A percentile compares a stretch with the other conserved stretches of the same genome.
These are phyloP conservation scores for Spheniscus mendiculus DNA, from an alignment of 2,113 vertebrate genomes.

Conservation along the genomic window DNA sequence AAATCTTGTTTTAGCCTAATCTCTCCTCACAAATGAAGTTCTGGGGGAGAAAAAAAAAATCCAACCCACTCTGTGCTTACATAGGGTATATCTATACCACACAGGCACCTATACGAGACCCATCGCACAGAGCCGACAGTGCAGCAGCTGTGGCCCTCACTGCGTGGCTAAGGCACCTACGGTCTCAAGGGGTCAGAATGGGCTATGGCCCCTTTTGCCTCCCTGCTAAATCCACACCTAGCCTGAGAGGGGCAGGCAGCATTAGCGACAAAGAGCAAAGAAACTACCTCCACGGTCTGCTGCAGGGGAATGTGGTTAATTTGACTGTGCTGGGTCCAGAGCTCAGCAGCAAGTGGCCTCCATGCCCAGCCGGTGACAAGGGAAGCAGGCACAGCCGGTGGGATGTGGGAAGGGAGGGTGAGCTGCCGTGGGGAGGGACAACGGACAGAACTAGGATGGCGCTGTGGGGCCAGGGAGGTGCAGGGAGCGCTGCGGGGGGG, in stretches of 20 bases:
- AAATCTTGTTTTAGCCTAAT: neutral
- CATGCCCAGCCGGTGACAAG: neutral
- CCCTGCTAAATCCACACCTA: neutral
- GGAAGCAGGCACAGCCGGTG: neutral
- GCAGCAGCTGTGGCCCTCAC: neutral
- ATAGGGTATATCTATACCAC: neutral
- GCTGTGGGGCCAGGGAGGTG: neutral
- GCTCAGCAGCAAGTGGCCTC: neutral
- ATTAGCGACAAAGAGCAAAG: neutral
- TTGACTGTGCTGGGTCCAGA: neutral
- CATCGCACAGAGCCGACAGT: neutral
- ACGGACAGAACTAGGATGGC: neutral
- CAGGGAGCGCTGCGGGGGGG: fast-evolving
- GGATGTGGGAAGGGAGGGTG: neutral
- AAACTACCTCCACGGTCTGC: neutral
- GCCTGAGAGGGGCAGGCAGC: neutral
- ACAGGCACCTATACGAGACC: neutral
- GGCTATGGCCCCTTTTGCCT: fast-evolving
- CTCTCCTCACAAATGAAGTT: neutral
- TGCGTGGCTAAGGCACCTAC: neutral
- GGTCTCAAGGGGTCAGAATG: neutral
- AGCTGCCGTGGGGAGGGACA: neutral
- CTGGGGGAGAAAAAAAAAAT: neutral
- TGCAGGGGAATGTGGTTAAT: neutral
- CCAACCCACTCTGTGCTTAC: neutral